These are phyloP conservation scores for Brachymystax lenok DNA, from an alignment of 2,797 vertebrate species.

Conservation along the genomic window DNA sequence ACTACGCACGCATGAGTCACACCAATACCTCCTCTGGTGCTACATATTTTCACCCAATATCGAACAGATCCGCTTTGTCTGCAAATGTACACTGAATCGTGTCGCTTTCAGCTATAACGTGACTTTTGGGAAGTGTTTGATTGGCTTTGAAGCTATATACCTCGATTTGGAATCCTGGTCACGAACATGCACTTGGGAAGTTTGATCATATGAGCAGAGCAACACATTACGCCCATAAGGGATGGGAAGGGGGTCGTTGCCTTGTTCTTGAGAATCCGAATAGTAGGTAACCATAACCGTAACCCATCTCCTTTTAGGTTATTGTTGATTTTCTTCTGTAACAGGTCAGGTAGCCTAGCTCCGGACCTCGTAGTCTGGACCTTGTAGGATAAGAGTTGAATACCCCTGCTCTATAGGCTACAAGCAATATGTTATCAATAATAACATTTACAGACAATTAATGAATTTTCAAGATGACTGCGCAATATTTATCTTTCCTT, in stretches of 20 bases:
- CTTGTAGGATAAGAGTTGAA: too few species aligned
- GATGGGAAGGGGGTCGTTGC: conserved; percentile 4
- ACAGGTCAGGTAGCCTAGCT: neutral
- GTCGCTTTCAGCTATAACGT: conserved; percentile 57
- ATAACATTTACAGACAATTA: neutral
- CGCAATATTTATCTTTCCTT: neutral
- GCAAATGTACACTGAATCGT: conserved; percentile 64
- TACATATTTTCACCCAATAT: conserved; percentile 62
- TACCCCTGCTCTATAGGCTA: neutral
- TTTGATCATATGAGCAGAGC: conserved; percentile 62
- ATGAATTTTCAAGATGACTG: neutral
- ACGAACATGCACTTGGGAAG: conserved; percentile 72
- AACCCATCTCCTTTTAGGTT: neutral
- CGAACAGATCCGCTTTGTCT: conserved; percentile 55
- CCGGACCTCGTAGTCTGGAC: too few species aligned
- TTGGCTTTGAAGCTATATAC: conserved; percentile 63
- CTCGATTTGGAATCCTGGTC: conserved; percentile 72
- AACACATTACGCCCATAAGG: conserved; percentile 62
- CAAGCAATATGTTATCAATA: conserved; percentile 2
- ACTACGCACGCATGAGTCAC: conserved; percentile 75
- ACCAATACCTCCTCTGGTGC: conserved; percentile 65
- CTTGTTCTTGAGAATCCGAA: conserved; percentile 32
- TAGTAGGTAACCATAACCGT: neutral
- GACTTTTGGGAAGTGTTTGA: conserved; percentile 69
- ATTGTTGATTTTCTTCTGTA: neutral